These are phyloP conservation scores for Jaculus jaculus DNA, from an alignment of 2,113 vertebrate genomes.

Conservation along the genomic window DNA sequence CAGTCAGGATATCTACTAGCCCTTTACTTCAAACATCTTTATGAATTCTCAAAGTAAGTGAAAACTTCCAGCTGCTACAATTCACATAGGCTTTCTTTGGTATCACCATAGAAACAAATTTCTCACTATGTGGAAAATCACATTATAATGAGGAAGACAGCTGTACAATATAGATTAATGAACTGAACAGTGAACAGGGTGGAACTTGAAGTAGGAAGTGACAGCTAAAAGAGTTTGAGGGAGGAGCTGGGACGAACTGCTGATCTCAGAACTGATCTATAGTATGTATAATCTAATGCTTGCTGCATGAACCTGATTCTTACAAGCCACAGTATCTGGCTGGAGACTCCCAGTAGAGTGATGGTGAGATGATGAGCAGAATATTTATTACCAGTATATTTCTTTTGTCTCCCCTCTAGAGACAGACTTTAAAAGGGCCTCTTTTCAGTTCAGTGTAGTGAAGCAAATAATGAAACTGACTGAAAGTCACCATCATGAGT, in stretches of 20 bases:
- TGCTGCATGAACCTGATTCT: neutral
- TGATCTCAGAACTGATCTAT: neutral
- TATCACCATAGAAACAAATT: slow-evolving; percentile 61
- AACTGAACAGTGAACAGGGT: neutral
- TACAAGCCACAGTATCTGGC: neutral
- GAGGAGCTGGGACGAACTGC: neutral
- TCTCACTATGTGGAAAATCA: neutral
- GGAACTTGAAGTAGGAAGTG: slow-evolving; percentile 1
- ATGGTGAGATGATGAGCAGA: neutral
- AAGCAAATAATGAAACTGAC: neutral
- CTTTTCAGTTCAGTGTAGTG: neutral
- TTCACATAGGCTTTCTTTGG: slow-evolving; percentile 8
- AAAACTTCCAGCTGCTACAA: neutral
- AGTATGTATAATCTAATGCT: neutral
- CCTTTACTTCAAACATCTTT: neutral
- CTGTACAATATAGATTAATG: slow-evolving; percentile 27
- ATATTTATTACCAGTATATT: neutral
- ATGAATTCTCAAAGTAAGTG: slow-evolving; percentile 30
- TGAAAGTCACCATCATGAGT: neutral
- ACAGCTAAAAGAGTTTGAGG: neutral
- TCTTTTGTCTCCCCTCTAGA: neutral
- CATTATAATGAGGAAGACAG: slow-evolving; percentile 48
- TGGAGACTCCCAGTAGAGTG: neutral
- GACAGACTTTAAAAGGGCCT: neutral
- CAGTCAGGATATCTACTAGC: neutral